Evolutionary conservation across 2,113 vertebrate genomes (phyloP), one percentile per base, ranked within the genome.

Genomic region (Labeo catla): DNA sequence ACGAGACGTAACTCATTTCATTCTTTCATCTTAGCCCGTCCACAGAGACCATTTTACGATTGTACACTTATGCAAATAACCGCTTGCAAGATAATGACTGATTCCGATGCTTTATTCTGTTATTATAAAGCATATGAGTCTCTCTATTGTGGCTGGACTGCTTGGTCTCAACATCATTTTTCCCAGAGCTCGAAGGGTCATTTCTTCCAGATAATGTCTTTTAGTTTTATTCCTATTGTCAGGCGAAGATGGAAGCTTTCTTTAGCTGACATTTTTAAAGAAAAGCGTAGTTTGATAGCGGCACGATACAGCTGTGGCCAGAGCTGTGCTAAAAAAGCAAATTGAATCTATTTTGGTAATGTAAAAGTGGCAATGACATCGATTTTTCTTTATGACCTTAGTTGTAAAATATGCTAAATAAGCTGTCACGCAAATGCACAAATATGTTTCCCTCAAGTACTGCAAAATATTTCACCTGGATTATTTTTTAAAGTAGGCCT

Each of bases 1-100:
- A 68, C 59, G 11, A 81, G 45, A 77, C 8, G 3, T 50, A 86
- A 66, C 49, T 47, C 47, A 83, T 83, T 78, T 86, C 39, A 72
- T 78, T 68, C 36, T 77, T 85, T 81, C 79, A 88, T 86, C 84
- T 78, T 76, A 54, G 15, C 65, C 79, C 21, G 34, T 43, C 52
- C 43, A 61, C 54, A 45, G 59, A 72, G 79, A 85, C 72, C 84
- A 85, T 81, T 83, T 66, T 82, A 13, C 63, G 4, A 68, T 82
- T 49, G 23, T 74, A 50, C 72, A 61, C 79, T 85, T 72, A 77
- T 73, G 85, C 65, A 88, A 73, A 80, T 59, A 59, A 13, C 63
- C 3, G 36, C 70, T 68, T 82, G 47, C 23, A 52, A 68, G 80
- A 36, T 81, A 66, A 81, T 81, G 47, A 68, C 23, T 6, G 45